phyloP scores from a whole-genome alignment of 1,140 invertebrate genomes.

The Drosophila yakuba region DNA sequence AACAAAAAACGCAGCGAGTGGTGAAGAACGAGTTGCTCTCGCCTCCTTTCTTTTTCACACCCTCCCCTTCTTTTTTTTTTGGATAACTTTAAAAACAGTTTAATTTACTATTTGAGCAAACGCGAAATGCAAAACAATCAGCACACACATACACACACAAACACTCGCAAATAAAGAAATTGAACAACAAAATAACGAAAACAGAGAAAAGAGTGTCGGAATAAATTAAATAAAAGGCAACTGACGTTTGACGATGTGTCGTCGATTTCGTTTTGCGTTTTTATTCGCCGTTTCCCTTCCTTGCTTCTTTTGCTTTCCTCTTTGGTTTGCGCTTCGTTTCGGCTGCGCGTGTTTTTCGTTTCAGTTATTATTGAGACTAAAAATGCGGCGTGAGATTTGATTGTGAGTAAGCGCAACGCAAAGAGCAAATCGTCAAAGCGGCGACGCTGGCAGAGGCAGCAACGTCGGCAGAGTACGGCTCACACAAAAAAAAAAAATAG shows the following conservation, averaged over 20 bases:
- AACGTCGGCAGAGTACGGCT: constrained; percentile 11
- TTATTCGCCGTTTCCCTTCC: constrained; percentile 21
- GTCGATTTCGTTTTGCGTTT: constrained; percentile 37
- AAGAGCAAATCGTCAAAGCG: constrained; percentile 59
- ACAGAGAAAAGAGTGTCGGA: constrained; percentile 35
- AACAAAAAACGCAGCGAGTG: constrained; percentile 68
- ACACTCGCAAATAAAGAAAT: constrained; percentile 14
- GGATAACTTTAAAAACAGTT: constrained; percentile 44
- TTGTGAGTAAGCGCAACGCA: constrained; percentile 82
- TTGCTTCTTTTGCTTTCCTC: constrained; percentile 37
- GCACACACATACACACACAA: constrained; percentile 29
- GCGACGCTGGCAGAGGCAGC: constrained; percentile 31
- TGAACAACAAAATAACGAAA: constrained; percentile 20
- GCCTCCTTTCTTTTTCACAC: constrained; percentile 27
- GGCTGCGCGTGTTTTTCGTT: constrained; percentile 78
- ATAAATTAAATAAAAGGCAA: constrained; percentile 61
- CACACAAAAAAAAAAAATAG: constrained; percentile 9
- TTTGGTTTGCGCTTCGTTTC: constrained; percentile 71
- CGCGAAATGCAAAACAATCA: constrained; percentile 55
- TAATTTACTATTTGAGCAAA: constrained; percentile 59
- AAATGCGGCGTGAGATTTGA: constrained; percentile 84
- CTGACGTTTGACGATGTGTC: constrained; percentile 72
- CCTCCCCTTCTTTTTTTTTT: constrained; percentile 8
- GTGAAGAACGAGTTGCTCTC: constrained; percentile 37
- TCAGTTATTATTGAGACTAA: constrained; percentile 85